Percentiles rank a stretch among this genome's conserved stretches.
These are phyloP conservation scores for Actenoides hombroni DNA, from an alignment of 2,113 vertebrate species.

Conservation along the genomic window DNA sequence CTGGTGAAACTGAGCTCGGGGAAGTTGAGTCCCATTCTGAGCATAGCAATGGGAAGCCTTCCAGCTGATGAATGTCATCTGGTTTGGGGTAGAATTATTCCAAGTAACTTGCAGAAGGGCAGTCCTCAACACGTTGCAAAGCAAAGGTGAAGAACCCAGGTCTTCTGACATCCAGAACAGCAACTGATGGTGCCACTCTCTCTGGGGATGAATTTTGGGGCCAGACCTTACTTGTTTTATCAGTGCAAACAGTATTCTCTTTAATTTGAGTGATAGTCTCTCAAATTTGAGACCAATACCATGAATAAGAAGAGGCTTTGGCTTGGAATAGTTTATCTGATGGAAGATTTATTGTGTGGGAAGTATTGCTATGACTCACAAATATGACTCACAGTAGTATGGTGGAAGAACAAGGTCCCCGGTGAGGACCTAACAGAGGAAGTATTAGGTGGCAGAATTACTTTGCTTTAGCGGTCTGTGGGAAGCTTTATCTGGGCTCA, in stretches of 20 bases:
- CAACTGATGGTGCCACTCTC: not conserved
- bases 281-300: not conserved
- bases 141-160: not conserved
- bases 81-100: not conserved
- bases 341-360: not conserved
- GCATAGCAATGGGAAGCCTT: not conserved
- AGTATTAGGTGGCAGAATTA: not conserved
- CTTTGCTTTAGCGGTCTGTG: not conserved
- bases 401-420: not conserved
- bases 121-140: not conserved
- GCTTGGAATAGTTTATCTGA: not conserved
- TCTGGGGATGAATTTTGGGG: not conserved
- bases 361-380: not conserved
- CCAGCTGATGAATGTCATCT: not conserved
- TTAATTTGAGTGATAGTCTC: not conserved
- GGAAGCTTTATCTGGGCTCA: not conserved
- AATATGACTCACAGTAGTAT: not conserved
- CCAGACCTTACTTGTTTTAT: not conserved
- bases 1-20: not conserved
- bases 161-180: not conserved
- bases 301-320: not conserved
- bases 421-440: not conserved
- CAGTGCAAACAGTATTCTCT: not conserved
- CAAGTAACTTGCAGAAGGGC: not conserved
- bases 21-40: not conserved